A percentile compares a stretch with the other conserved stretches of the same genome.
phyloP scores from a whole-genome alignment of 2,888 invertebrate genomes.

The Xylota segnis region DNA sequence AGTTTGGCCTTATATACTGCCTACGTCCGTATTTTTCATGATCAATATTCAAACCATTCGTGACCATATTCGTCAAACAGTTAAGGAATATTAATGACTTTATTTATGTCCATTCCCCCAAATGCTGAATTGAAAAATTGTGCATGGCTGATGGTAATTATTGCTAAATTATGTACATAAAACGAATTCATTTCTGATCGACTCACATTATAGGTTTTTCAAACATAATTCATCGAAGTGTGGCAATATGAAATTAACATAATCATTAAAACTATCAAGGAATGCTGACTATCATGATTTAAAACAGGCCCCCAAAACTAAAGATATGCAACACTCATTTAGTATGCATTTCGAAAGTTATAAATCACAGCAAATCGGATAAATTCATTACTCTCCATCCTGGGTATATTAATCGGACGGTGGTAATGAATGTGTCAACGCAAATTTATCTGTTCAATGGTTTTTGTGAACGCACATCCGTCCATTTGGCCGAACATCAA shows the following conservation, averaged over 20 bases:
- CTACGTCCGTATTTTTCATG: no score
- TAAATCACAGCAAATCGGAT: conserved; percentile 46
- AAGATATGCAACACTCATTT: neutral
- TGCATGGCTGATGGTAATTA: no score
- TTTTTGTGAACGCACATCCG: conserved; percentile 37
- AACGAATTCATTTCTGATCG: no score
- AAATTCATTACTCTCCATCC: conserved; percentile 57
- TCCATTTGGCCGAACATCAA: conserved; percentile 49
- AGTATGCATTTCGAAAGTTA: conserved; percentile 1
- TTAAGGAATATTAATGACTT: no score
- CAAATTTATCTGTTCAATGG: conserved; percentile 61
- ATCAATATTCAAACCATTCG: no score
- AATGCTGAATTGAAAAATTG: no score
- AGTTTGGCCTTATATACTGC: no score
- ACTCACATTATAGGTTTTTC: no score
- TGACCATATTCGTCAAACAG: no score
- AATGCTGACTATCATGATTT: neutral
- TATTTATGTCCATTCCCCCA: no score
- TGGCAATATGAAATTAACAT: neutral
- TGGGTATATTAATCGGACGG: conserved; percentile 42
- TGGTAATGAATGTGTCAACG: conserved; percentile 68
- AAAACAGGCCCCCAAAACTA: neutral
- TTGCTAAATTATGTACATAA: no score
- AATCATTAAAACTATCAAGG: neutral
- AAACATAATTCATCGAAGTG: neutral